Conservation (phyloP, 2,113 vertebrate species). For the Lethenteron camtschaticum region DNA sequence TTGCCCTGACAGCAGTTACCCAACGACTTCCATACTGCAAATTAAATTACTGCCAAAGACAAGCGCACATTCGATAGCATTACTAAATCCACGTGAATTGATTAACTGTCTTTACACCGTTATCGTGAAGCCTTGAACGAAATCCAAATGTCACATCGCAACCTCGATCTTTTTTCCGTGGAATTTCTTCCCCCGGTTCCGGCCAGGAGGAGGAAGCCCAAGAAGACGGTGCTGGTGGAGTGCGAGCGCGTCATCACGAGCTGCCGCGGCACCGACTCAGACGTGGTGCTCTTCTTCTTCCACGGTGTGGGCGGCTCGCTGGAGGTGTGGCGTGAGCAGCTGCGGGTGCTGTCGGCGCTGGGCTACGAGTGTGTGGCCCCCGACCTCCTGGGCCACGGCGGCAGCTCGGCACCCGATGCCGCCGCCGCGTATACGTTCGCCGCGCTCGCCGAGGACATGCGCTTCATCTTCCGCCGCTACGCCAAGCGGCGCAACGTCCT, state of each 20-base stretch:
- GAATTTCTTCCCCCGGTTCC: not conserved
- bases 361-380: constrained; percentile 81
- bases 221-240: constrained; percentile 54
- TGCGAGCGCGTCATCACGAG: constrained; percentile 49
- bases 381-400: constrained; percentile 59
- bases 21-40: too few relatives aligned
- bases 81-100: too few relatives aligned
- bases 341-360: constrained; percentile 60
- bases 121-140: too few relatives aligned
- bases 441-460: constrained; percentile 67
- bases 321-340: constrained; percentile 78
- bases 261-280: constrained; percentile 52
- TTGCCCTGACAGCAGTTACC: too few relatives aligned
- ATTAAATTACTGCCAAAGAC: too few relatives aligned
- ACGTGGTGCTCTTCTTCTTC: constrained; percentile 78
- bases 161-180: too few relatives aligned
- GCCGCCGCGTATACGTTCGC: constrained; percentile 82
- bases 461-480: constrained; percentile 60
- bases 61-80: too few relatives aligned
- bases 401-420: constrained; percentile 54
- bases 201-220: constrained; percentile 30
- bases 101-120: too few relatives aligned
- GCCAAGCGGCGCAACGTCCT: constrained; percentile 67
- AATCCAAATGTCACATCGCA: too few relatives aligned
- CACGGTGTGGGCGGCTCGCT: constrained; percentile 75